Evolutionary conservation across 1,140 invertebrate genomes (phyloP), one percentile per base, ranked within the genome.

Genomic region (Dreissena rostriformis): DNA sequence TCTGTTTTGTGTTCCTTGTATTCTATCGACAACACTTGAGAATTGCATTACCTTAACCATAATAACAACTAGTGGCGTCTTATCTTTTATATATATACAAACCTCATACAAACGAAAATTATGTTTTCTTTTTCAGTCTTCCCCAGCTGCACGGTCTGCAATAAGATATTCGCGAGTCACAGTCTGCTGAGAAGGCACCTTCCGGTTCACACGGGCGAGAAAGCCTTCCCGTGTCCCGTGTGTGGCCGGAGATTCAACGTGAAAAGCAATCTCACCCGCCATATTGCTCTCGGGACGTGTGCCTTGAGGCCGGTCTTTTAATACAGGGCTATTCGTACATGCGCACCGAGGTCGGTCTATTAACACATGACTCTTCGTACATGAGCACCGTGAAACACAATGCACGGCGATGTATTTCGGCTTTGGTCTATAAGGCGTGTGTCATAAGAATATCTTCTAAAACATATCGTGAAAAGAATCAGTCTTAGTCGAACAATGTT

Each of bases 181-280:
- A 71, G 71, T 19, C 70, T 85, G 49, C 66, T 89, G n/a, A 67
- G 74, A 39, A 57, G 76, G 19, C 88, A 89, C 68, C n/a, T 67
- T 22, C 24, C 77, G 78, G 88, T 87, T 17, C 92, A 93, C 85
- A 99, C 90, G 93, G 98, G 98, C 12, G 98, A 99, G 93, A 98
- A 98, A 92, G 98, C 98, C 5, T 97, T 53, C 66, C 65, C 67
- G 24, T 87, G 86, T 55, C 39, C 63, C 12, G 22, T 80, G 6
- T 87, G 86, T 81, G 77, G 66, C 0, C 70, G 73, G 28, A 28
- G 22, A 14, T 87, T 87, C 51, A 80, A 67, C 49, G 57, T 72
- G 39, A 81, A 84, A 53, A 66, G 61, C 15, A 82, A 79, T 52
- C 73, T 79, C 17, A 75, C 79, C 11, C 49, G 71, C 10, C 86